Conservation (phyloP, 2,113 vertebrate species). For the Cyanoderma ruficeps region DNA sequence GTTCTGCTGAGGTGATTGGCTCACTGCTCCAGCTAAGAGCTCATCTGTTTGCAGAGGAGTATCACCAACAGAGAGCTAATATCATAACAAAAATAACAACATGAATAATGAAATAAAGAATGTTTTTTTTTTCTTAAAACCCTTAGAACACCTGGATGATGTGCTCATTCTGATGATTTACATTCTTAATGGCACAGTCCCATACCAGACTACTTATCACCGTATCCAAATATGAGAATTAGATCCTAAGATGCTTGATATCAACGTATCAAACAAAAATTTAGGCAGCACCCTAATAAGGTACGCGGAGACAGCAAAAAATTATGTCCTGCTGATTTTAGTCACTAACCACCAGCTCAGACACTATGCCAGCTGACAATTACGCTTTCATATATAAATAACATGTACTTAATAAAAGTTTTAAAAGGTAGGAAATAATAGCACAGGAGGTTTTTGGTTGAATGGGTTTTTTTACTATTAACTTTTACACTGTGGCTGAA, state of each 20-base stretch:
- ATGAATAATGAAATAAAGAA: not conserved
- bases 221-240: not conserved
- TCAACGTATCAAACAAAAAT: not conserved
- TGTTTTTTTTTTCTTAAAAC: not conserved
- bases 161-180: not conserved
- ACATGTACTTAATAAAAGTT: not conserved
- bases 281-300: not conserved
- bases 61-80: not conserved
- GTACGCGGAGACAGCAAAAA: not conserved
- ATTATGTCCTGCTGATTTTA: not conserved
- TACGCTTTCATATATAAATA: not conserved
- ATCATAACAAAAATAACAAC: not conserved
- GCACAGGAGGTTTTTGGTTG: not conserved
- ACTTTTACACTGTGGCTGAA: not conserved
- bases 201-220: not conserved
- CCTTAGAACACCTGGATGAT: not conserved
- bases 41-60: not conserved
- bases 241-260: not conserved
- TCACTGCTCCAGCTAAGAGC: not conserved
- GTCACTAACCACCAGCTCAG: not conserved
- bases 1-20: not conserved
- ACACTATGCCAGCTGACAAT: not conserved
- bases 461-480: not conserved
- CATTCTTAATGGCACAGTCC: not conserved
- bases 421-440: not conserved